Evolutionary conservation across 2,113 vertebrate species (phyloP), one percentile per base, ranked within the genome.

Genomic region (Zosterops hypoxanthus): DNA sequence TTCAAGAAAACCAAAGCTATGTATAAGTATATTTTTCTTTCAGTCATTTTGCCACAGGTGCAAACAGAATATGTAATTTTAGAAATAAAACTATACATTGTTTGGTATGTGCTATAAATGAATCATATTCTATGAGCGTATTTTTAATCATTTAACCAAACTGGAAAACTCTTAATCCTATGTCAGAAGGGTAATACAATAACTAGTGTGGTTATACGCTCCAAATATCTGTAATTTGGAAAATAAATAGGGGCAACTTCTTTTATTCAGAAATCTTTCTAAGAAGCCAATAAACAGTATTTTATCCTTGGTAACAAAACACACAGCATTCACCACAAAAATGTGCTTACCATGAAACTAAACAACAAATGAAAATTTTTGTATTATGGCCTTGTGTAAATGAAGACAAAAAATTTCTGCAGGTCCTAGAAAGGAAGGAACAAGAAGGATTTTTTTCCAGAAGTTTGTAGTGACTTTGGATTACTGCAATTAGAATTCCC

Each of bases 391-490:
- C 50, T 29, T 42, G 3, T 44, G 36, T 49, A 56, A 87, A 59
- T 28, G 53, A 61, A 63, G 7, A 36, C 53, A 88, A 26, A 82
- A 70, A 26, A 81, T 21, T 92, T 72, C 4, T 60, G 24, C 44
- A 56, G 16, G 28, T 49, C 26, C 60, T 87, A 52, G 11, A 78
- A 76, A 50, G 12, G 22, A 55, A 92, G 26, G 26, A 68, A 31
- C 2, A 47, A 8, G 4, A 63, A 7, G 4, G 2, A 1, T 0
- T 3, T 34, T 68, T 66, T n/a, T 4, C 14, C 23, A 56, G n/a
- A 60, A 60, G 6, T 33, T 84, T 33, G 78, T 73, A 9, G 12
- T 9, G 7, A 42, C 18, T 72, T 81, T 87, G 29, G 3, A 52
- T 81, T 39, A 49, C 20, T 60, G 13, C 19, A 52, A 9, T 64